Evolutionary conservation across 2,797 vertebrate species (phyloP), one percentile per base, ranked within the genome.

Genomic region (Delichon dasypus): DNA sequence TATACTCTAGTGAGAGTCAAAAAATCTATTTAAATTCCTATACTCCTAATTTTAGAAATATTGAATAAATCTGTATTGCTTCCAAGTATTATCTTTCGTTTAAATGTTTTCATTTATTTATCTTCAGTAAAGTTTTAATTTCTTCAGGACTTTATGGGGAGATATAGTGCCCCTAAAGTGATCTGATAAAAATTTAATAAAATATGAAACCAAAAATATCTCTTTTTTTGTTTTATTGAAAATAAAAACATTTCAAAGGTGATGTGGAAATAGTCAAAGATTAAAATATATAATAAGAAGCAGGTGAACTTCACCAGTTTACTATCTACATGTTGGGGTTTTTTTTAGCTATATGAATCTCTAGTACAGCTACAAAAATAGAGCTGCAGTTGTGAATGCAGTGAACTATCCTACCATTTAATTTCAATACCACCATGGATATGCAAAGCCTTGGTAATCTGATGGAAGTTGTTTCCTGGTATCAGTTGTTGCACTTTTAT

Each of bases 1-100:
- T 58, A 42, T 51, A 45, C 5, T 57, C 23, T 36, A 61, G 9
- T 26, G n/a, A 48, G 32, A 77, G 3, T 29, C 29, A 11, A 65
- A 89, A 85, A 89, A 61, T 29, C 34, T 64, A 13, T n/a, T 64
- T 80, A n/a, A 85, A 88, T 72, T 79, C n/a, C 12, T 82, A 10
- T 32, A 51, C 13, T 25, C 5, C 19, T 30, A 7, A 67, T 73
- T 79, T 92, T 71, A 88, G 34, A 88, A 89, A 67, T 58, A 82
- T 29, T 70, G n/a, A 82, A 62, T 55, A 85, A 64, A 58, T 55
- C 29, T 73, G 19, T 17, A 22, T 45, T 64, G 9, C 2, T 23
- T 70, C 8, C 51, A 67, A 68, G 7, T 51, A 40, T 50, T 65
- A 47, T 4, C 7, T 55, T 77, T 83, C 23, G 68, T 91, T 76